A percentile compares a stretch with the other conserved stretches of the same genome.
Evolutionary conservation across 2,888 invertebrate genomes (phyloP).

Genomic region (Macrophya alboannulata): DNA sequence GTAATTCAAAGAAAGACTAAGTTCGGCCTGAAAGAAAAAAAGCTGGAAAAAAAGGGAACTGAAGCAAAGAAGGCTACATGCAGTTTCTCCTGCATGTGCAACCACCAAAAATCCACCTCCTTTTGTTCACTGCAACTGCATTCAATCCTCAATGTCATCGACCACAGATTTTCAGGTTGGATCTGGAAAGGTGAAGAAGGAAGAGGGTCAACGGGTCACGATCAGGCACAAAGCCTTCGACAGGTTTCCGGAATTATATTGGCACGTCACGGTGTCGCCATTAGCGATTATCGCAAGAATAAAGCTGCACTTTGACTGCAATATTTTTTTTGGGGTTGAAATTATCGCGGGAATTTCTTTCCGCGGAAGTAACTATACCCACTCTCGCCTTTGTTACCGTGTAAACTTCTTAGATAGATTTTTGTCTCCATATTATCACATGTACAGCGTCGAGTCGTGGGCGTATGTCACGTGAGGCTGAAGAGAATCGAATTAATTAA

Average conservation of each 20-base stretch:
- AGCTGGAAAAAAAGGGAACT: no score
- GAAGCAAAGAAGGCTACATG: no score
- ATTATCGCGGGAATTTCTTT: not conserved
- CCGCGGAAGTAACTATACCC: no score
- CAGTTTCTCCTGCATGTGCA: not conserved
- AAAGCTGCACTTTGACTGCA: no score
- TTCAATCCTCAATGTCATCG: not conserved
- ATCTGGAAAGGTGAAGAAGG: not conserved
- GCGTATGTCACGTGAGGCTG: constrained; percentile 13
- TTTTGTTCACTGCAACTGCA: not conserved
- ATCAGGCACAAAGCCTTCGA: not conserved
- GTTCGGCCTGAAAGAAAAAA: not conserved
- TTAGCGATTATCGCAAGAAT: no score
- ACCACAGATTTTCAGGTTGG: not conserved
- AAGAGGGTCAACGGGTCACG: constrained; percentile 18
- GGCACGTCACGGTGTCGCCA: not conserved
- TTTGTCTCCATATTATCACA: not conserved
- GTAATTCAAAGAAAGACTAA: not conserved
- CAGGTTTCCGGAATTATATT: not conserved
- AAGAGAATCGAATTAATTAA: constrained; percentile 32
- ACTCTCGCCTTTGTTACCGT: not conserved
- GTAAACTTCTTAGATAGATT: not conserved
- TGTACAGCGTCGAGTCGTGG: not conserved
- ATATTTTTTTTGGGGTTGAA: no score
- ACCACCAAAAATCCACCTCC: not conserved